Percentiles rank a stretch among this genome's conserved stretches.
These are phyloP conservation scores for Myopa tessellatipennis DNA, from an alignment of 2,888 invertebrate species.

Conservation along the genomic window DNA sequence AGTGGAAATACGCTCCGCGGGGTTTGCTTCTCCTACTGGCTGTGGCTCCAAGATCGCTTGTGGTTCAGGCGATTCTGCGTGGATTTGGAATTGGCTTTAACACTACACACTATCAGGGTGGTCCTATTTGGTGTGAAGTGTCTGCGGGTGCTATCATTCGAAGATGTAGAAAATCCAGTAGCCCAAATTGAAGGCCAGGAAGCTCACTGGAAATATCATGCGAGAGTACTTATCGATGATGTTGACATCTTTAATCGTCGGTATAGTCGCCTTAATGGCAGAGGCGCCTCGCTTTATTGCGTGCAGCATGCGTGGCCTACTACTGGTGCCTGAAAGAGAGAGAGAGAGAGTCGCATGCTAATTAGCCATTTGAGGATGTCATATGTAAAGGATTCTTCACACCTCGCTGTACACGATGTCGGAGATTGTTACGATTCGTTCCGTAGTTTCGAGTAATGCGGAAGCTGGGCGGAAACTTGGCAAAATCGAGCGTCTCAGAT, in stretches of 20 bases:
- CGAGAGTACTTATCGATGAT: slow-evolving; percentile 98
- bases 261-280: slow-evolving; percentile 89
- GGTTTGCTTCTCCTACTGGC: neutral
- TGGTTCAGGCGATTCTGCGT: slow-evolving; percentile 7
- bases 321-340: slow-evolving; percentile 49
- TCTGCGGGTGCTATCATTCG: slow-evolving; percentile 69
- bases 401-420: slow-evolving; percentile 71
- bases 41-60: slow-evolving; percentile 4
- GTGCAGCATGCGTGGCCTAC: slow-evolving; percentile 78
- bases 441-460: slow-evolving; percentile 77
- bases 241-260: slow-evolving; percentile 97
- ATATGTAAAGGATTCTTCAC: slow-evolving; percentile 39
- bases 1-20: slow-evolving; percentile 6
- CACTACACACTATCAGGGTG: slow-evolving; percentile 53
- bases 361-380: neutral
- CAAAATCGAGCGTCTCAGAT: slow-evolving; percentile 72
- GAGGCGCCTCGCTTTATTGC: slow-evolving; percentile 86
- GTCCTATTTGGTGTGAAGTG: slow-evolving; percentile 57
- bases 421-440: slow-evolving; percentile 72
- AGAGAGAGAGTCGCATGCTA: too few relatives aligned
- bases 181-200: slow-evolving; percentile 92
- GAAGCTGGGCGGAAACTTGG: slow-evolving; percentile 80
- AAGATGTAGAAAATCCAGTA: slow-evolving; percentile 96
- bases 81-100: slow-evolving; percentile 44
- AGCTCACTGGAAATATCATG: slow-evolving; percentile 94